Evolutionary conservation across 1,140 invertebrate species (phyloP), one percentile per base, ranked within the genome.

Genomic region (Phenacoccus solenopsis): DNA sequence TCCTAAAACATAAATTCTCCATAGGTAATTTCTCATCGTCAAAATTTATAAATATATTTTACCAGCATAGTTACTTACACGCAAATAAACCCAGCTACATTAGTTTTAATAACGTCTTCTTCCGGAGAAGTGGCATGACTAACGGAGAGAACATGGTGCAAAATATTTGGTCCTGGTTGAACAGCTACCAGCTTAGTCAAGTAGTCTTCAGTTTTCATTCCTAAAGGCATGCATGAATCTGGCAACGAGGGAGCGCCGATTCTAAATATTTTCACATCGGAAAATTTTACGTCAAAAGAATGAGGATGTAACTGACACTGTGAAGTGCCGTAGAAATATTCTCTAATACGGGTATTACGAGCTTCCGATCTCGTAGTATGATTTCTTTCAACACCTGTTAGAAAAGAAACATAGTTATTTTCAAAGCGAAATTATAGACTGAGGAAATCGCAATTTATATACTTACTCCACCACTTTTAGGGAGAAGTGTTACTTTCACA

Each of bases 381-480:
- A 70, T 84, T 90, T 70, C 94, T 82, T 78, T 95, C 93, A 0
- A 96, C 94, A 95, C 89, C 88, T 90, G 75, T 56, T 77, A 75
- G 71, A 73, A 70, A 72, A 69, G 3, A 70, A 67, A 12, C 20
- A n/a, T 21, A 27, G 21, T 64, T 30, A 70, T 3, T 12, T 12
- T 12, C 10, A n/a, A 10, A n/a, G n/a, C n/a, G 13, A 69, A 69
- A 49, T 27, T 12, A n/a, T 10, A 38, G n/a, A n/a, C 9, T 68
- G 16, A 20, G 16, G 20, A 28, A 30, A 68, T 68, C 9, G 35
- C 25, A 4, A 56, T 38, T 70, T 70, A 74, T 32, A 64, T 64
- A 82, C 87, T 83, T 79, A 94, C 94, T 64, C 96, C 96, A 38
- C 96, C 95, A 80, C 94, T 98, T 81, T 98, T 98, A 2, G 95